Percentiles rank a stretch among this genome's conserved stretches.
Evolutionary conservation across 2,113 vertebrate species (phyloP).

Genomic region (Pimephales promelas): DNA sequence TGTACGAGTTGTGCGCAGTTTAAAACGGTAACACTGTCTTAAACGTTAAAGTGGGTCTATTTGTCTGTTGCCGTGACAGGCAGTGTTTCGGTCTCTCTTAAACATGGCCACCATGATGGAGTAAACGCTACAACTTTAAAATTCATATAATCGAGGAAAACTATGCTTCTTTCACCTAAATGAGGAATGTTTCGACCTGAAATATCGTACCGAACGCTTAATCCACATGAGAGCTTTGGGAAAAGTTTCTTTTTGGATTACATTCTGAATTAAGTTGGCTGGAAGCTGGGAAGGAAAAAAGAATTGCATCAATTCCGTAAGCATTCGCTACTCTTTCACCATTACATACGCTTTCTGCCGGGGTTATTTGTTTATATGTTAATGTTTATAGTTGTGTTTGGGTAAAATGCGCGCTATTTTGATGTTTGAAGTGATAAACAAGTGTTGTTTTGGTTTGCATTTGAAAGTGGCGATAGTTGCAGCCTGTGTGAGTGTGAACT

Average conservation of each 20-base stretch:
- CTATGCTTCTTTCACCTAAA: conserved; percentile 52
- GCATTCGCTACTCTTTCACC: conserved; percentile 49
- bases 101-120: conserved; percentile 86
- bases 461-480: conserved; percentile 46
- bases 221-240: conserved; percentile 61
- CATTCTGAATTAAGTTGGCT: conserved; percentile 73
- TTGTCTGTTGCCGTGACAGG: conserved; percentile 74
- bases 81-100: conserved; percentile 78
- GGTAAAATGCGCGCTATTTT: neutral
- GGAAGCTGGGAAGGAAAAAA: conserved; percentile 76
- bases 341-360: neutral
- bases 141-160: conserved; percentile 62
- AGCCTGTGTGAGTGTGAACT: conserved; percentile 42
- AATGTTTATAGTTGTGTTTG: conserved; percentile 26
- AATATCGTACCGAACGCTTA: conserved; percentile 49
- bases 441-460: conserved; percentile 41
- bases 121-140: conserved; percentile 80
- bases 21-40: neutral
- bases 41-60: conserved; percentile 67
- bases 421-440: neutral
- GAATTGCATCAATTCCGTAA: conserved; percentile 80
- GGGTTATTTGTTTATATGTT: conserved; percentile 23
- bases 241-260: conserved; percentile 69
- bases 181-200: conserved; percentile 66
- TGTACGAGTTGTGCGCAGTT: neutral